Evolutionary conservation across 2,888 invertebrate genomes (phyloP), one percentile per base, ranked within the genome.

Genomic region (Augiades crinisus): DNA sequence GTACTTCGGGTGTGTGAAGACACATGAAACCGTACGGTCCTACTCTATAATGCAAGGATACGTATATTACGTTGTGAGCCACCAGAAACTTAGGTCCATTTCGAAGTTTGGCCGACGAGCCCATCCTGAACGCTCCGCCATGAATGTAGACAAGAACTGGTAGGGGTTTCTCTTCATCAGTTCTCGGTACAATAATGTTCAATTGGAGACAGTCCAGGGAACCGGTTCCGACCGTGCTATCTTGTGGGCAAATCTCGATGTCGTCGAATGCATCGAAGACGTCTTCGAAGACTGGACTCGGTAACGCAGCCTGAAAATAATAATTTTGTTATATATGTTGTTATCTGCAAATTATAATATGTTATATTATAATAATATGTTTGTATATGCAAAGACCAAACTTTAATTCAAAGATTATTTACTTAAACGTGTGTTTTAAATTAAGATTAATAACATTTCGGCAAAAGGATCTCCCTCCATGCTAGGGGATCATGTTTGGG

Each of bases 21-120:
- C 79, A 78, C 72, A 81, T 75, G 46, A 81, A 83, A 2, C 83
- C 83, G 43, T 78, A 82, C 0, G 74, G 70, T 0, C 78, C 78
- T 0, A 81, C 8, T 5, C 83, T 65, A 37, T 83, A 84, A 55
- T 83, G 82, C 0, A 81, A 16, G 1, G 77, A 73, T 0, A 83
- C 76, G 30, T 80, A 55, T 43, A 82, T 69, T 0, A 82, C 59
- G 16, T 75, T 72, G 36, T 81, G 70, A 47, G 66, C 61, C 0
- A 81, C 64, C 31, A 83, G 59, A 53, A 62, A 73, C 7, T 61
- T 62, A 0, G 80, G 78, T 1, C 79, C 78, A 22, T 68, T 68
- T 0, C 66, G 1, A 7, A 56, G 60, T 57, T 66, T 66, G 0
- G 68, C 66, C 1, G 68, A 58, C 16, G 55, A 70, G 8, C 82